Evolutionary conservation across 2,888 invertebrate species (phyloP).

Genomic region (Pachymerium ferrugineum): DNA sequence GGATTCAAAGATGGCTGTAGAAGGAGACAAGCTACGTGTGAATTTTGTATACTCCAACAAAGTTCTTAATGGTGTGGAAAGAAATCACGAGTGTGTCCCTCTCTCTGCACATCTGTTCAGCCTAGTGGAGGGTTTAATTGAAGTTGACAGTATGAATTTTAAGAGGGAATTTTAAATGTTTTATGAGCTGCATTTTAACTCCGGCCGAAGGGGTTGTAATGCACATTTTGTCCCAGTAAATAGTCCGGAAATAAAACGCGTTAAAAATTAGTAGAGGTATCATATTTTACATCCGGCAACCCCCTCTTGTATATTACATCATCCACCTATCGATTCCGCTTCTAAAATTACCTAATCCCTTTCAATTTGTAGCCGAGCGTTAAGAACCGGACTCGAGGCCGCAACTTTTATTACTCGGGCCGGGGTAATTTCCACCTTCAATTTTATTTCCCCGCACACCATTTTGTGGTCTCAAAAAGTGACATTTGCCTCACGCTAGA

Average conservation of each 20-base stretch:
- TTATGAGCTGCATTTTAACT: slow-evolving; percentile 22
- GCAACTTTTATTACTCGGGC: neutral
- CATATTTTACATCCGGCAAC: neutral
- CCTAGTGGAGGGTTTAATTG: slow-evolving; percentile 27
- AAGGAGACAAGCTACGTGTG: neutral
- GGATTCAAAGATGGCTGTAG: neutral
- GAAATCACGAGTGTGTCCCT: slow-evolving; percentile 22
- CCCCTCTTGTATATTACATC: neutral
- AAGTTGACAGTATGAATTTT: slow-evolving; percentile 27
- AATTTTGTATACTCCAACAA: neutral
- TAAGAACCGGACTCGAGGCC: neutral
- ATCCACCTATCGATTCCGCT: neutral
- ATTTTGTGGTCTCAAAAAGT: neutral
- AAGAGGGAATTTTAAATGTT: slow-evolving; percentile 27
- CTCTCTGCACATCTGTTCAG: slow-evolving; percentile 17
- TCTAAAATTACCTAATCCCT: neutral
- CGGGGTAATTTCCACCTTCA: neutral
- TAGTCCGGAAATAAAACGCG: slow-evolving; percentile 19
- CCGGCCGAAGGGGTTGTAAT: slow-evolving; percentile 14
- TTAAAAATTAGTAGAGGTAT: neutral
- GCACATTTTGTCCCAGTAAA: slow-evolving; percentile 21
- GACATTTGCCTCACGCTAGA: neutral
- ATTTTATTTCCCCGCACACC: neutral
- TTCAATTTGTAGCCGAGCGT: neutral
- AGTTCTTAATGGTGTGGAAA: slow-evolving; percentile 23